Base-by-base conservation (phyloP, 2,113 vertebrate genomes). In the Syrrhaptes paradoxus region DNA sequence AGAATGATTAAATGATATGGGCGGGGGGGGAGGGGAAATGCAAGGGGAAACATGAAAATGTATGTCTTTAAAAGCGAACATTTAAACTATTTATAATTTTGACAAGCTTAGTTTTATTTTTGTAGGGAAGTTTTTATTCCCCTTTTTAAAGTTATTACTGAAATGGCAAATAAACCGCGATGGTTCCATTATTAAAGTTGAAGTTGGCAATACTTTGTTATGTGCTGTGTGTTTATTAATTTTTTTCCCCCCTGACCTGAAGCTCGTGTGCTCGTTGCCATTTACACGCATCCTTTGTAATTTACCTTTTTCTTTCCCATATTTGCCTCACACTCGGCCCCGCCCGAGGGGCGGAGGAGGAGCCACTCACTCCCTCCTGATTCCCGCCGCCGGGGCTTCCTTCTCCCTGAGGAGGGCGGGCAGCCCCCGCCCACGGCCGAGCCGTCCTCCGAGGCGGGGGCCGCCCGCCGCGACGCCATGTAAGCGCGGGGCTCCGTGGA, bases 181-280 rank as follows among this genome's bases (percentile, higher is more conserved):
- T 73, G 90, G 95, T 98, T 97, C 97, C 91, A 97, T 97, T 97
- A 99, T 98, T 99, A 99, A 99, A 99, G 97, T 85, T 97, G 89
- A 98, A 98, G 97, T 98, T 98, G 84, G 96, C 90, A 97, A 66
- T 85, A 90, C n/a, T 76, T 49, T 36, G 54, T 54, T 49, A 18
- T 2, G 17, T 83, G 73, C 75, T 18, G 14, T 54, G 75, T 95
- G 49, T 76, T 72, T 88, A 18, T 83, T 72, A n/a, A n/a, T 86
- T 54, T 70, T 76, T 25, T 43, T 15, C 2, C 3, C 4, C 5
- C 19, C 18, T 90, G 75, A 12, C 28, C 72, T 52, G 59, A 20
- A 1, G 4, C 49, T 41, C 2, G 25, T 11, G 62, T 36, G 36
- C 36, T 36, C 36, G 36, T 41, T 6, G 49, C n/a, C 20, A 52